Evolutionary conservation across 2,113 vertebrate species (phyloP), one percentile per base, ranked within the genome.

Genomic region (Poeciliopsis turrubarensis): DNA sequence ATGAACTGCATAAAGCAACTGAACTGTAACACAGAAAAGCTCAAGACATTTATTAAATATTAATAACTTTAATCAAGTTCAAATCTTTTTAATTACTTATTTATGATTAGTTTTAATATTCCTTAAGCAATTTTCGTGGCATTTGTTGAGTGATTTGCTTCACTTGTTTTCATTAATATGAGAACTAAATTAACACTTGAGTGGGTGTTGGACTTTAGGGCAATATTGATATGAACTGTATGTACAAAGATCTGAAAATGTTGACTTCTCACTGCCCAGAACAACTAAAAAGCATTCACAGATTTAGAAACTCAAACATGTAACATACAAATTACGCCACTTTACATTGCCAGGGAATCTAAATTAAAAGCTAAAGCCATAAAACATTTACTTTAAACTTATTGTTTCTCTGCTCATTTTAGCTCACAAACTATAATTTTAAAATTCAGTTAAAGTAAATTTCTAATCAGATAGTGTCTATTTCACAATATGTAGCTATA

Each of bases 41-140:
- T 65, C 31, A n/a, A 22, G 15, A n/a, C 12, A 65, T 70, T 70
- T 70, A 51, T 70, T 9, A 77, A 70, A 70, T 37, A 70, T 65
- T 37, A 65, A 70, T 65, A 19, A 64, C 61, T 70, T 65, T 39
- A 70, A 57, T 41, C 31, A 54, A 17, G 57, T 63, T 77, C 26
- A 65, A 54, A 63, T 54, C 75, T 65, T 1, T 32, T 65, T 39
- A 70, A 65, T 77, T 29, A 62, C 66, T 69, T 70, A 65, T 77
- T 70, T 57, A 70, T 77, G 32, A 37, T 2, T 30, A 39, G 0
- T 64, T 57, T 3, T 27, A 76, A 47, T 69, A 17, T 44, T 39
- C 57, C 62, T 64, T n/a, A 54, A 51, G 39, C 60, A 62, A 32
- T 63, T 17, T 65, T 32, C 34, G 13, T 39, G 31, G 65, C 26